Evolutionary conservation across 2,113 vertebrate species (phyloP).

Genomic region (Tylochromis polylepis): DNA sequence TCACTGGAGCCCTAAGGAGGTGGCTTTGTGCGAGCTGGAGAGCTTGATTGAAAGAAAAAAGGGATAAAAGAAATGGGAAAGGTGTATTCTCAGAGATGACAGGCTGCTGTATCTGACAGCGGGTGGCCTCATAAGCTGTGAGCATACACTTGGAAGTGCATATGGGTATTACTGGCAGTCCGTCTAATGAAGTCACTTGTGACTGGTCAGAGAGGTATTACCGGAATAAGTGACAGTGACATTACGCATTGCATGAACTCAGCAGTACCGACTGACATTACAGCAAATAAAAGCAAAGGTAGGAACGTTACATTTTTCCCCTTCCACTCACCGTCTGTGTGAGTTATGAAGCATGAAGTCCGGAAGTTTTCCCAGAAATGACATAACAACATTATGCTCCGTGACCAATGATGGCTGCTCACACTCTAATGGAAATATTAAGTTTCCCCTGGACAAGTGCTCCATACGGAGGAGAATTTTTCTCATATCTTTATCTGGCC

Average conservation of each 20-base stretch:
- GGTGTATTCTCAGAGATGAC: background rate
- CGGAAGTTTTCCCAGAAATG: conserved; percentile 53
- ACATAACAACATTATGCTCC: conserved; percentile 41
- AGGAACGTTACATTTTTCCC: background rate
- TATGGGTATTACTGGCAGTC: background rate
- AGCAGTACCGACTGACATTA: background rate
- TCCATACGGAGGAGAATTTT: conserved; percentile 7
- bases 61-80: background rate
- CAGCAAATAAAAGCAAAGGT: background rate
- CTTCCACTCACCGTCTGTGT: background rate
- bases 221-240: background rate
- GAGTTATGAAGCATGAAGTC: conserved; percentile 18
- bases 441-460: background rate
- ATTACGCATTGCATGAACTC: background rate
- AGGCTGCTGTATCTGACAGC: background rate
- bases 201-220: background rate
- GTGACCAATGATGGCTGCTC: conserved; percentile 40
- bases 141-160: background rate
- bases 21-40: conserved; percentile 1
- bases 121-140: background rate
- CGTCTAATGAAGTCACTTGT: background rate
- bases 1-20: background rate
- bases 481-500: conserved; percentile 3
- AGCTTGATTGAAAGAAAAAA: background rate
- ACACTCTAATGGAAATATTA: conserved; percentile 46